phyloP scores from a whole-genome alignment of 2,113 vertebrate species.

The Bubo bubo region DNA sequence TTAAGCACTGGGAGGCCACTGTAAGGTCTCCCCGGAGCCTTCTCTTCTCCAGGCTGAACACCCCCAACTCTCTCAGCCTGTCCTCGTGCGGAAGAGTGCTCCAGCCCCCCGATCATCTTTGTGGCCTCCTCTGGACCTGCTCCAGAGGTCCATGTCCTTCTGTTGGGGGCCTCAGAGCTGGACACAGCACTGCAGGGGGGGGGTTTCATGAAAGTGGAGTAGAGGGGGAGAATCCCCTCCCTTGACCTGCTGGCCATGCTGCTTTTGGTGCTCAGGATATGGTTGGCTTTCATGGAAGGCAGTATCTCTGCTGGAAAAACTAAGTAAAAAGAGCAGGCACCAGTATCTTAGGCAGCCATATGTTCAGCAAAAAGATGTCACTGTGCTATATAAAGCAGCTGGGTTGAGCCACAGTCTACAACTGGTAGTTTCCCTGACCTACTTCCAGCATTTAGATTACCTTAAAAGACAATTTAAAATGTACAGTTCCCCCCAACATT shows the following conservation, averaged over 20 bases:
- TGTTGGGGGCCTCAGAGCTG: background rate
- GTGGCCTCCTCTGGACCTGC: background rate
- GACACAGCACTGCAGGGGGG: background rate
- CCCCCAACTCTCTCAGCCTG: background rate
- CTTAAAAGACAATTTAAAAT: background rate
- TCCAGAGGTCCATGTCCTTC: background rate
- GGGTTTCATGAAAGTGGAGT: no score
- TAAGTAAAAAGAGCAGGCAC: background rate
- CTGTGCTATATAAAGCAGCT: background rate
- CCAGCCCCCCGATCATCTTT: background rate
- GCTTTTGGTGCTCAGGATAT: background rate
- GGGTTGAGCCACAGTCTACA: background rate
- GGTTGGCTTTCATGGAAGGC: rapidly evolving
- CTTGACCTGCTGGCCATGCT: rapidly evolving
- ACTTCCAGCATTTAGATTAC: background rate
- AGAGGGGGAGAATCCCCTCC: background rate
- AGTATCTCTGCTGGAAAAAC: background rate
- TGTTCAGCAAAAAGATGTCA: background rate
- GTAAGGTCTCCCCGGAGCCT: rapidly evolving
- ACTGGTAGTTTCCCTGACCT: background rate
- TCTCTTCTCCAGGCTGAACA: background rate
- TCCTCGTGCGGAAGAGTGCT: background rate
- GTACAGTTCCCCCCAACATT: background rate
- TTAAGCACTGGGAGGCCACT: background rate
- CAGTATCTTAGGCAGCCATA: background rate